Percentiles rank a stretch among this genome's conserved stretches.
Conservation (phyloP, 2,888 invertebrate genomes). For the Scrobipalpa atriplicella region DNA sequence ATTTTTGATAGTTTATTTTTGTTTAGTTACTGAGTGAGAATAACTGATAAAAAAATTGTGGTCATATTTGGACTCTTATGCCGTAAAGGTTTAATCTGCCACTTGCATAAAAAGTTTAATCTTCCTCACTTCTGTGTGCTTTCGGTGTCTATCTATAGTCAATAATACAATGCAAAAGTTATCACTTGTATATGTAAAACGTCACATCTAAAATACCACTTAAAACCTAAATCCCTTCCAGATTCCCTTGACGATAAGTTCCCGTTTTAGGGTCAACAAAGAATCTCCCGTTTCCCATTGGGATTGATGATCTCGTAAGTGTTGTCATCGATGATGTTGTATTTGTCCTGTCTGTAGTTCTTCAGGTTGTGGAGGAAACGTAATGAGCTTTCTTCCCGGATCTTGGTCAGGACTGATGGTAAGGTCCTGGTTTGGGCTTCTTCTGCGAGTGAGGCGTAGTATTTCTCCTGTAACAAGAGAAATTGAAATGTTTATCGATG, state of each 20-base stretch:
- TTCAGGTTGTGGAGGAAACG: slow-evolving; percentile 85
- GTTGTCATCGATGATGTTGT: slow-evolving; percentile 86
- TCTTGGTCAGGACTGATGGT: slow-evolving; percentile 86
- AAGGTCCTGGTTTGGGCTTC: slow-evolving; percentile 84
- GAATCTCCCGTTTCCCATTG: slow-evolving; percentile 69
- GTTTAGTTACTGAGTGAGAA: too few relatives aligned
- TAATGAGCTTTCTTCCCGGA: slow-evolving; percentile 85
- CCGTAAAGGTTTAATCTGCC: too few relatives aligned
- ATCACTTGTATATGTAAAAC: background rate
- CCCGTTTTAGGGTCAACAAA: slow-evolving; percentile 63
- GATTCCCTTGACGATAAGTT: slow-evolving; percentile 21
- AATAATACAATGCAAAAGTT: too few relatives aligned
- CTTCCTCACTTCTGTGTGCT: too few relatives aligned
- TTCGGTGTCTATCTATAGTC: too few relatives aligned
- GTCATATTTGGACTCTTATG: too few relatives aligned
- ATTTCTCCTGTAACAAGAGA: slow-evolving; percentile 80
- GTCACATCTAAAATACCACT: background rate
- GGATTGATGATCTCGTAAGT: slow-evolving; percentile 78
- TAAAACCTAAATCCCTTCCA: background rate
- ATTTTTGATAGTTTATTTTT: too few relatives aligned
- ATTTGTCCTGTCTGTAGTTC: slow-evolving; percentile 85
- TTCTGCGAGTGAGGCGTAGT: slow-evolving; percentile 86
- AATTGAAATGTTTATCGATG: background rate
- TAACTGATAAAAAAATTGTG: too few relatives aligned
- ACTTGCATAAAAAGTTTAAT: too few relatives aligned